These are phyloP conservation scores for Dasypolia templi DNA, from an alignment of 2,888 invertebrate species.

Conservation along the genomic window DNA sequence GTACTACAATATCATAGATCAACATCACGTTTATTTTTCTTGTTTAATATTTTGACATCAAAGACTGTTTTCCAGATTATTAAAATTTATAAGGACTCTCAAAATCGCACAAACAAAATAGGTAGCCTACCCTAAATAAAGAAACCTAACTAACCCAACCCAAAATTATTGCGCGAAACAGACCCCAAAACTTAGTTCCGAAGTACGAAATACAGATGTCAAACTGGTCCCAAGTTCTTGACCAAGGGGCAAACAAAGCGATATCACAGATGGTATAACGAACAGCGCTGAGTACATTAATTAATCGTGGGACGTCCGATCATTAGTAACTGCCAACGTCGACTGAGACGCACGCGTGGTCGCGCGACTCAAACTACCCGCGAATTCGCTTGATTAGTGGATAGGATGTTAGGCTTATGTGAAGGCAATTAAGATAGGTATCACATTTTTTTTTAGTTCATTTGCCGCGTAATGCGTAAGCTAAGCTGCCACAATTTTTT, in stretches of 20 bases:
- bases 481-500: no score
- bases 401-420: slow-evolving; percentile 13
- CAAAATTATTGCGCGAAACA: slow-evolving; percentile 24
- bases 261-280: slow-evolving; percentile 59
- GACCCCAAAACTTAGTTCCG: slow-evolving; percentile 38
- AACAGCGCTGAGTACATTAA: slow-evolving; percentile 52
- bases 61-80: no score
- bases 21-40: not conserved
- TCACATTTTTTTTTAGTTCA: not conserved
- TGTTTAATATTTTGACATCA: not conserved
- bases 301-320: slow-evolving; percentile 61
- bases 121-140: not conserved
- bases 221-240: slow-evolving; percentile 51
- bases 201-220: slow-evolving; percentile 35
- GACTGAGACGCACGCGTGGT: slow-evolving; percentile 50
- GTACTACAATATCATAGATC: no score
- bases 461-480: no score
- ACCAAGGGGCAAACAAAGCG: slow-evolving; percentile 43
- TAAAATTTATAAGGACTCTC: no score
- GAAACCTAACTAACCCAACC: not conserved
- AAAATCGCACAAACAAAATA: not conserved
- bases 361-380: slow-evolving; percentile 37
- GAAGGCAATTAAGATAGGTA: slow-evolving; percentile 22
- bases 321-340: slow-evolving; percentile 65
- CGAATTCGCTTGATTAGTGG: slow-evolving; percentile 26